phyloP scores from a whole-genome alignment of 2,888 invertebrate genomes.

The Hedychridium roseum region DNA sequence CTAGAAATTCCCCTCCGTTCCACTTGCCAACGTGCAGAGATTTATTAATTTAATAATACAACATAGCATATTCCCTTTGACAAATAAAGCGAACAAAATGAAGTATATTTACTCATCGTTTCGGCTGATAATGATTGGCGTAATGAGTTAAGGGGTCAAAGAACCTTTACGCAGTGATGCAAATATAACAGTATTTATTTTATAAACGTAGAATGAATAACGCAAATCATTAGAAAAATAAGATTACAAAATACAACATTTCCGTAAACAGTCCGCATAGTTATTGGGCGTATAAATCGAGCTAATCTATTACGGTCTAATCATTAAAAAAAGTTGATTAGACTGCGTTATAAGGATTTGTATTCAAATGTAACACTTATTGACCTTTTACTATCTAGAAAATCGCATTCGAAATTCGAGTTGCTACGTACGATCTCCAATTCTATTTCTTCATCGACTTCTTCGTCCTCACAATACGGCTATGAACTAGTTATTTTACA shows the following conservation, averaged over 20 bases:
- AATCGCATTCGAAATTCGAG: no score
- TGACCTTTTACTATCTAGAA: background rate
- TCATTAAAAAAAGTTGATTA: slow-evolving; percentile 2
- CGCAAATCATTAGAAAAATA: slow-evolving; percentile 52
- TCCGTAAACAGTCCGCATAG: slow-evolving; percentile 30
- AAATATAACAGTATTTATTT: slow-evolving; percentile 46
- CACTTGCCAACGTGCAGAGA: slow-evolving; percentile 25
- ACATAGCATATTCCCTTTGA: slow-evolving; percentile 17
- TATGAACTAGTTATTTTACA: no score
- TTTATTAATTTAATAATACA: slow-evolving; percentile 42
- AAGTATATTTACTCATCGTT: no score
- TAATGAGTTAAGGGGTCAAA: no score
- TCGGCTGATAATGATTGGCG: no score
- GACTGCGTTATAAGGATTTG: background rate
- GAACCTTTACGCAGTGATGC: no score
- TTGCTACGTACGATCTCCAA: no score
- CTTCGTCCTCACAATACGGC: no score
- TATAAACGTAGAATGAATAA: slow-evolving; percentile 46
- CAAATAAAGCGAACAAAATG: slow-evolving; percentile 15
- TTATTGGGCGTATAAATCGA: slow-evolving; percentile 32
- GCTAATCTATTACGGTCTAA: slow-evolving; percentile 1
- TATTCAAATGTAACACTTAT: slow-evolving; percentile 1
- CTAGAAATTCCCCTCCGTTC: slow-evolving; percentile 37
- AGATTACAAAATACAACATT: slow-evolving; percentile 46
- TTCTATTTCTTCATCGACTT: no score